Percentiles rank a stretch among this genome's conserved stretches.
Evolutionary conservation across 2,113 vertebrate species (phyloP).

Genomic region (Pardalotus punctatus): DNA sequence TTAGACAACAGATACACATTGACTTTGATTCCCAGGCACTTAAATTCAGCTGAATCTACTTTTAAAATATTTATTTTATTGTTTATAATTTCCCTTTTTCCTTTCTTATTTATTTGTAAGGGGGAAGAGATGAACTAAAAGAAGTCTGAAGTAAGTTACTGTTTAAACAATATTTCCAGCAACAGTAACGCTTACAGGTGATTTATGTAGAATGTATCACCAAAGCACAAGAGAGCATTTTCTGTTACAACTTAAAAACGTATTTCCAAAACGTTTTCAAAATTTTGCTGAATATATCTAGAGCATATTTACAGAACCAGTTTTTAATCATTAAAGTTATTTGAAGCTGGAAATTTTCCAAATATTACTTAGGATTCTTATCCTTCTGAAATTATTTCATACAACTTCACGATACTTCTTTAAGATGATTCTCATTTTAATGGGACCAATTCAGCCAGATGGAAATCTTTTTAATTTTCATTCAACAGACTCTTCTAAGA

Average conservation of each 20-base stretch:
- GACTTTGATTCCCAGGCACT: not conserved
- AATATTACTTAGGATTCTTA: not conserved
- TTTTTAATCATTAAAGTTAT: not conserved
- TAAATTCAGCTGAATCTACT: not conserved
- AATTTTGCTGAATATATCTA: not conserved
- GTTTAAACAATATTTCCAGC: not conserved
- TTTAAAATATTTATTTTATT: not conserved
- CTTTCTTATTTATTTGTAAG: not conserved
- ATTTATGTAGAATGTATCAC: not conserved
- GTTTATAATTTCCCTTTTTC: not conserved
- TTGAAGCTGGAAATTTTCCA: not conserved
- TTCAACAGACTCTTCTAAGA: not conserved
- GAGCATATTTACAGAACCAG: not conserved
- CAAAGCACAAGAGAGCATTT: not conserved
- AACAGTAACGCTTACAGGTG: not conserved
- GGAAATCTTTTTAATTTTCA: not conserved
- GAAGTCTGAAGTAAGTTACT: not conserved
- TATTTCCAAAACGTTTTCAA: not conserved
- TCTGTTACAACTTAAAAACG: not conserved
- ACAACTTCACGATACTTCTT: not conserved
- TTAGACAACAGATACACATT: not conserved
- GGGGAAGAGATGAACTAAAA: not conserved
- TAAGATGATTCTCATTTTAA: not conserved
- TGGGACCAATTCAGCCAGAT: not conserved
- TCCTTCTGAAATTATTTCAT: not conserved